Base-by-base conservation (phyloP, 2,797 vertebrate genomes). In the Myotis vivesi region DNA sequence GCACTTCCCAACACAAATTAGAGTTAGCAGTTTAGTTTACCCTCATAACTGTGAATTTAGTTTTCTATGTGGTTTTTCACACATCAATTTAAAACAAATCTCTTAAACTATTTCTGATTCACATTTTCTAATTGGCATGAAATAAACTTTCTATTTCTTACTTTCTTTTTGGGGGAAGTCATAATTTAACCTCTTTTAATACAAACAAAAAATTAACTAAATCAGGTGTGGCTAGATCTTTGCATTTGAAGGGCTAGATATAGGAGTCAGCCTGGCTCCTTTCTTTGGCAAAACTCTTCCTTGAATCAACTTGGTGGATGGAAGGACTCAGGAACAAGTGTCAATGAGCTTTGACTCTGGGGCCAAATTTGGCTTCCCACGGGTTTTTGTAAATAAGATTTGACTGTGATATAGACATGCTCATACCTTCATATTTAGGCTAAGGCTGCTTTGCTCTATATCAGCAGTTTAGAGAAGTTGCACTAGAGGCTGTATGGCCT, bases 31-130 rank as follows among this genome's bases (percentile, higher is more conserved):
- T 64, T 80, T 80, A 91, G 7, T 51, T 92, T 68, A 44, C 5
- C 11, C 25, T 93, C 7, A 16, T 22, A 57, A 76, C 5, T 89
- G 38, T 44, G 55, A 94, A 81, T 95, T 94, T 8, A 53, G 87
- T 87, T 76, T 38, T n/a, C 20, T 49, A 6, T 88, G 38, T 77
- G 11, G n/a, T 82, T 95, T 93, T 93, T 69, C 44, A 94, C 25
- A 55, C 25, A 68, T 55, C 5, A 64, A 16, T 73, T 82, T 66
- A 51, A 69, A 82, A 80, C 53, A 92, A 71, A 16, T 59, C 36
- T 77, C 36, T 36, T 57, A 91, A 90, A 25, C 20, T 94, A 86
- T 87, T 92, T 91, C 87, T 83, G 66, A 73, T 17, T 85, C 38
- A 79, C 4, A 75, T 73, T 77, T 96, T 28, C 66, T 83, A 87